Evolutionary conservation across 1,140 invertebrate genomes (phyloP), one percentile per base, ranked within the genome.

Genomic region (Camponotus vicinus): DNA sequence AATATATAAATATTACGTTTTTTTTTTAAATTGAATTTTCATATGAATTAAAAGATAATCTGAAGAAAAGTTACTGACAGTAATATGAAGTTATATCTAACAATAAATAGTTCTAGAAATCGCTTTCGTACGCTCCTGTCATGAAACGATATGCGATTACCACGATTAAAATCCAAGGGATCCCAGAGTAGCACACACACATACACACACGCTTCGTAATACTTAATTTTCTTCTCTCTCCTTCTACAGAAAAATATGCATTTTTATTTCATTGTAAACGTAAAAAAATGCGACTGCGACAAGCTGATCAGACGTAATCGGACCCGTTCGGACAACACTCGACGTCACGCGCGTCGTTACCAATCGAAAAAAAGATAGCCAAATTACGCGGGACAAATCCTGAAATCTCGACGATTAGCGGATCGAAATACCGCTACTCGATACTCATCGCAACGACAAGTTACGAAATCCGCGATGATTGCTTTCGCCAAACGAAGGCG

Each of bases 321-420:
- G 13, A 3, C 1, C 21, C 13, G 27, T 6, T 80, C 45, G n/a
- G 32, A 13, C 63, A 37, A 61, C 21, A 15, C 18, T 52, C 21
- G 21, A 80, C 45, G 64, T 80, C 77, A 69, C 11, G 13, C 34
- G 7, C 21, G 11, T 57, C 61, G 37, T 27, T 37, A 21, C 40
- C 18, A 75, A 75, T 83, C 21, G 13, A 34, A 49, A 21, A 32
- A 45, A 8, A n/a, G 7, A 4, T 18, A 45, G 55, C 61, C 34
- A 21, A 6, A 80, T 40, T 70, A 70, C 66, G 78, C 78, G 78
- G 79, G 55, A 83, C 42, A 61, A 75, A 73, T 83, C 73, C 55
- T 49, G 8, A 63, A 63, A 37, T 83, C 55, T 27, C 15, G 37
- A 11, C 40, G 37, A 42, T 27, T 13, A 18, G 37, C 52, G 18